Evolutionary conservation across 2,113 vertebrate species (phyloP).

Genomic region (Nannobrachium achirus): DNA sequence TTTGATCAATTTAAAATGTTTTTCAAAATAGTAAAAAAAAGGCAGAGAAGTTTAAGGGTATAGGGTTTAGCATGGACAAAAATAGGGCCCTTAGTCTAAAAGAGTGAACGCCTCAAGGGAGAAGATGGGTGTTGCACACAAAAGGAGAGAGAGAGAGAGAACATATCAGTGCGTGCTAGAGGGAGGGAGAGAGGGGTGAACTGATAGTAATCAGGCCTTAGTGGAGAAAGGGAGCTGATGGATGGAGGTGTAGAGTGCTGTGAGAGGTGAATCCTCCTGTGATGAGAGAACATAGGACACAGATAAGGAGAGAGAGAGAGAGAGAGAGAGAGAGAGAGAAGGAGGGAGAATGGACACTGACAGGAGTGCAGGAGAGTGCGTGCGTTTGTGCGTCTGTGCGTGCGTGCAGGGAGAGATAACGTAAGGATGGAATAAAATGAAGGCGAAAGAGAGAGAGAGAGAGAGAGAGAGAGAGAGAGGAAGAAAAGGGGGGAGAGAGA

Average conservation of each 20-base stretch:
- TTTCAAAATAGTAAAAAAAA: too few relatives aligned
- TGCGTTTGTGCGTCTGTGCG: too few relatives aligned
- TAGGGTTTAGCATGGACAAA: slow-evolving; percentile 52
- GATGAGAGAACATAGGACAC: too few relatives aligned
- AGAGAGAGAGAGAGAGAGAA: slow-evolving; percentile 49
- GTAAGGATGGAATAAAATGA: too few relatives aligned
- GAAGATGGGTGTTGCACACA: slow-evolving; percentile 53
- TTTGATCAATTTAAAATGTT: too few relatives aligned
- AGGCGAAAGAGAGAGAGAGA: slow-evolving; percentile 25
- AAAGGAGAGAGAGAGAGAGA: slow-evolving; percentile 19
- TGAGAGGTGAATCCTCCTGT: slow-evolving; percentile 59
- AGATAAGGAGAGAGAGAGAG: slow-evolving; percentile 68
- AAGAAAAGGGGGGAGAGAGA: slow-evolving; percentile 31
- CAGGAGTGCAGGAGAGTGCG: slow-evolving; percentile 50
- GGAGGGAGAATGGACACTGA: slow-evolving; percentile 57
- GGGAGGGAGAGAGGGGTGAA: slow-evolving; percentile 48
- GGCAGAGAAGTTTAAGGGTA: slow-evolving; percentile 15
- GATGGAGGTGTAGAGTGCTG: slow-evolving; percentile 70
- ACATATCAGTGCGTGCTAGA: not conserved
- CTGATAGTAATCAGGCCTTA: slow-evolving; percentile 69
- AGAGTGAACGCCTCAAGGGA: too few relatives aligned
- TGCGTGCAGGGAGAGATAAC: too few relatives aligned
- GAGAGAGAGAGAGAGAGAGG: slow-evolving; percentile 1
- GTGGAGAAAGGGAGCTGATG: slow-evolving; percentile 73
- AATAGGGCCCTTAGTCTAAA: not conserved